Conservation (phyloP, 2,113 vertebrate species). For the Patagioenas fasciata region DNA sequence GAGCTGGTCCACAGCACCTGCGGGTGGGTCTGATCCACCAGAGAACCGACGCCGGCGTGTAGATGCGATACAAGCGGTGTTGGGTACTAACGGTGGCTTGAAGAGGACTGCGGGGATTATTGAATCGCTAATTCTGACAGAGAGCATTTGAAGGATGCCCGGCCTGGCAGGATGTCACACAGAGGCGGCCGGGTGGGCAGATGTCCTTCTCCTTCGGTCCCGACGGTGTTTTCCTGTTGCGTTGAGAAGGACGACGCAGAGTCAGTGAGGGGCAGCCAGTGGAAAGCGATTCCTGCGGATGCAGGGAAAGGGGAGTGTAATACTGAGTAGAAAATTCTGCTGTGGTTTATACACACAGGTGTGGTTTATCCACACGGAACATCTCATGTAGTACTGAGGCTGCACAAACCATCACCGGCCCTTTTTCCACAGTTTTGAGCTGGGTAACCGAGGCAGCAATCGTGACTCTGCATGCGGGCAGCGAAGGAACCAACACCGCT, state of each 20-base stretch:
- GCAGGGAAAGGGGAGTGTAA: not conserved
- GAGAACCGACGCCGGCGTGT: rapidly evolving
- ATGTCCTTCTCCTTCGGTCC: not conserved
- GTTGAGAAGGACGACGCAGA: rapidly evolving
- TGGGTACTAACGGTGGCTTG: not conserved
- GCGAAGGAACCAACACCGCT: not conserved
- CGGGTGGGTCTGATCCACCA: not conserved
- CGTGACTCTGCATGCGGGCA: not conserved
- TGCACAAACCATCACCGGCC: not conserved
- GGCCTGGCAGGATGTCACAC: not conserved
- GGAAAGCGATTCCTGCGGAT: not conserved
- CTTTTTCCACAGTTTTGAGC: not conserved
- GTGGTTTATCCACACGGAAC: not conserved
- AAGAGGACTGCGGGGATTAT: rapidly evolving
- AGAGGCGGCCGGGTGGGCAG: not conserved
- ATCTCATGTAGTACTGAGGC: not conserved
- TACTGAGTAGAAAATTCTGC: not conserved
- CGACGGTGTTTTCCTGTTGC: not conserved
- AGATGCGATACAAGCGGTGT: not conserved
- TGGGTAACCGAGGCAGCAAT: not conserved
- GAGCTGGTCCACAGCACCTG: not conserved
- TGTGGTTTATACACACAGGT: not conserved
- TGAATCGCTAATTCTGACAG: not conserved
- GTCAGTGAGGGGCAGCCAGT: not conserved
- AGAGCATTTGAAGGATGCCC: not conserved